These are phyloP conservation scores for Oceanodroma leucorhoa DNA, from an alignment of 2,797 vertebrate species.

Conservation along the genomic window DNA sequence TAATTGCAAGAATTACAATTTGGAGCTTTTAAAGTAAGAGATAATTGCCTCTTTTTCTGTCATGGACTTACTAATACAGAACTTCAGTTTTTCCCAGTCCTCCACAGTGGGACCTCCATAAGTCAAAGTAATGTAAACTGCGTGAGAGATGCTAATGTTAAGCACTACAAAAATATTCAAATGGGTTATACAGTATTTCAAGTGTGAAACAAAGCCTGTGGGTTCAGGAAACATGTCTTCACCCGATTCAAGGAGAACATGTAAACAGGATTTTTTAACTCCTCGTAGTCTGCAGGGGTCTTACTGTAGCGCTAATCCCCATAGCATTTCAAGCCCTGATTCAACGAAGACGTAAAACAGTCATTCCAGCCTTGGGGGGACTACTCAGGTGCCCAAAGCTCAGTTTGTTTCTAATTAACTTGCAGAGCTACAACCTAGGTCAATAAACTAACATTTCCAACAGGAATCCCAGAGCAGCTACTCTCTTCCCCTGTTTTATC, in stretches of 20 bases:
- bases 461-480: not conserved
- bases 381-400: not conserved
- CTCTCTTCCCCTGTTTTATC: not conserved
- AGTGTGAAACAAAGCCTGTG: constrained; percentile 51
- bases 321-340: not conserved
- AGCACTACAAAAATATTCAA: constrained; percentile 50
- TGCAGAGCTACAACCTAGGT: not conserved
- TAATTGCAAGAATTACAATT: constrained; percentile 52
- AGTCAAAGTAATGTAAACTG: constrained; percentile 60
- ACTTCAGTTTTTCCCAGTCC: constrained; percentile 28
- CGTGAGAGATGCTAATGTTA: constrained; percentile 51
- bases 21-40: constrained; percentile 42
- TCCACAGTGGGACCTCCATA: constrained; percentile 56
- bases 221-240: constrained; percentile 44
- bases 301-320: not conserved
- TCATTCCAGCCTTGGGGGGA: not conserved
- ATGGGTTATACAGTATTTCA: constrained; percentile 48
- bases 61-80: constrained; percentile 37
- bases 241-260: not conserved
- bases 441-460: not conserved
- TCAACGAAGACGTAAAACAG: not conserved
- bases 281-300: not conserved
- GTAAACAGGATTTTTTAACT: constrained; percentile 29
- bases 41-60: constrained; percentile 56
- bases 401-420: not conserved